A percentile compares a stretch with the other conserved stretches of the same genome.
These are phyloP conservation scores for Alosa sapidissima DNA, from an alignment of 2,797 vertebrate species.

Conservation along the genomic window DNA sequence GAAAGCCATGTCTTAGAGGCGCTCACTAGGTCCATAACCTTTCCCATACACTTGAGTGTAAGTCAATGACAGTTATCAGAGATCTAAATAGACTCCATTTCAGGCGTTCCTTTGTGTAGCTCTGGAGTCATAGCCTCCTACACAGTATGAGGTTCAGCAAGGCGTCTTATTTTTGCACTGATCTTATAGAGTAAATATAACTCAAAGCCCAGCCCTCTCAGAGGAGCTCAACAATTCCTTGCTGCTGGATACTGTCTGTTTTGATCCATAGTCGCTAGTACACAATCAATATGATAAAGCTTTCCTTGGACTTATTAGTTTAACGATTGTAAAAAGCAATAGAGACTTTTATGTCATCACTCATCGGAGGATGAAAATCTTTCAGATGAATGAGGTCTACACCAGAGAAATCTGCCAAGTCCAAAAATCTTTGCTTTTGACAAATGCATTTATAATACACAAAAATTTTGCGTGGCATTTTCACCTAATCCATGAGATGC, in stretches of 20 bases:
- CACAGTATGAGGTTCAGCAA: conserved; percentile 26
- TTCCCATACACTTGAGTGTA: background rate
- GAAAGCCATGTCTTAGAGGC: conserved; percentile 22
- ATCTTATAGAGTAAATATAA: conserved; percentile 16
- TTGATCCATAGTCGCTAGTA: conserved; percentile 28
- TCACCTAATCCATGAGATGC: background rate
- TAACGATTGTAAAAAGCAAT: conserved; percentile 1
- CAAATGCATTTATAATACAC: background rate
- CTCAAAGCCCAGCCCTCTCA: background rate
- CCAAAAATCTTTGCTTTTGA: background rate
- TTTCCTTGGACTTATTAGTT: conserved; percentile 10
- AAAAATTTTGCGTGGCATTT: background rate
- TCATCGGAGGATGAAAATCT: conserved; percentile 21
- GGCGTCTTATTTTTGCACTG: conserved; percentile 20
- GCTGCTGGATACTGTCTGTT: background rate
- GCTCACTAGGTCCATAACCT: background rate
- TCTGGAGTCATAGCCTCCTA: conserved; percentile 14
- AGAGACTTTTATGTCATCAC: conserved; percentile 21
- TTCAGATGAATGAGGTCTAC: conserved; percentile 3
- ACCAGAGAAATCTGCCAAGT: background rate
- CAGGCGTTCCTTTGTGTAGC: background rate
- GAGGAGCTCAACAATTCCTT: background rate
- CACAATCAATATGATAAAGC: conserved; percentile 36
- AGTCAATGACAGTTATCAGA: conserved; percentile 15
- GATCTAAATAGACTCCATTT: conserved; percentile 14